Base-by-base conservation (phyloP, 2,113 vertebrate species). In the Pycnonotus jocosus region DNA sequence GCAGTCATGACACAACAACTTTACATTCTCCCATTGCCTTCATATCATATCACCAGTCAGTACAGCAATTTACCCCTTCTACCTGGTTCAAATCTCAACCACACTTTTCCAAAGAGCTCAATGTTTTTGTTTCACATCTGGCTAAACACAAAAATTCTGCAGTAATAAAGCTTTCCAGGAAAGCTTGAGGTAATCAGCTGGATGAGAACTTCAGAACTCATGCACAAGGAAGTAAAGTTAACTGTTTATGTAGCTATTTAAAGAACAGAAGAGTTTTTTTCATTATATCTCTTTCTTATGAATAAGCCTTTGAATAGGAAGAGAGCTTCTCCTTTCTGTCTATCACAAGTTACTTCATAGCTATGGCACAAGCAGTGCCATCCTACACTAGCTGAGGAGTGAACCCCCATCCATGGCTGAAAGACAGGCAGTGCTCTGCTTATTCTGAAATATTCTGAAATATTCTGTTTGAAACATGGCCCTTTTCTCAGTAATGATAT, bases 1-100 rank as follows among this genome's bases (percentile, higher is more conserved):
- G 15, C 40, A 90, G 69, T 79, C 51, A 71, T 91, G 89, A 95
- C 81, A 76, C 76, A 89, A 69, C 91, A 86, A 69, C 48, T 92
- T 95, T 78, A 35, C 17, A 25, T 78, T 81, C 37, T 90, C 16
- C 47, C n/a, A 11, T 37, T 93, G 58, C 40, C 53, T 72, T 84
- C 51, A 28, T 44, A 45, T 53, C 42, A 37, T 47, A 76, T n/a
- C 42, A 82, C 21, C 21, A 33, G 54, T 91, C 77, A 6, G 27
- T 56, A 64, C 56, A 81, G 30, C 18, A 85, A 15, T 82, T 53
- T 16, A 30, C 10, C 14, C 2, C 10, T 74, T 74, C 51, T 13
- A 3, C 42, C 31, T 72, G 20, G 65, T 76, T 60, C 61, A 85
- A 84, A 65, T 79, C 44, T 24, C 37, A 53, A 12, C 13, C 48